Evolutionary conservation across 2,113 vertebrate genomes (phyloP), one percentile per base, ranked within the genome.

Genomic region (Embiotoca jacksoni): DNA sequence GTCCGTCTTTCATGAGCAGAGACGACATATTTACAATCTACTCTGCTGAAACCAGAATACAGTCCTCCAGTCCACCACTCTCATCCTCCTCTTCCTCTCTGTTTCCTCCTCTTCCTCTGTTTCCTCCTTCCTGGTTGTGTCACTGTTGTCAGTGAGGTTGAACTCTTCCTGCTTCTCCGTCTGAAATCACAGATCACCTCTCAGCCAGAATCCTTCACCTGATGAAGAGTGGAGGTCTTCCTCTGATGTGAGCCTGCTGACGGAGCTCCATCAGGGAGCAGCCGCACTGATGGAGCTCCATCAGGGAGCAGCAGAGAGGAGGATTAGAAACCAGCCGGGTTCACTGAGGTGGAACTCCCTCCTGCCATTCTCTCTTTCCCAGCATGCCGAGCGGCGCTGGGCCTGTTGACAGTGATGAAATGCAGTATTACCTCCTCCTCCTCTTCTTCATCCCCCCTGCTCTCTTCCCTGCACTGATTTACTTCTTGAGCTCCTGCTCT

Each of bases 381-480:
- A 71, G 70, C 78, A 78, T 68, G 80, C 64, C 0, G 58, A 86
- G 77, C 41, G 55, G 53, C 50, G 15, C 60, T 69, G n/a, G 7
- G 56, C 50, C 30, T 16, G 55, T 71, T 87, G 87, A 92, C 85
- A 89, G 49, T 90, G 82, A 90, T 80, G 78, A 86, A 92, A 73
- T 33, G 56, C 68, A 46, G 72, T 66, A 67, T 77, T 70, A 71
- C 70, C 41, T 37, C 71, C 47, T 49, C 46, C 39, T 36, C 61
- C 14, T 59, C 44, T 37, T 54, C 56, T 73, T 61, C 47, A 16
- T 66, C 10, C 16, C 3, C 7, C 65, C 35, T 0, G 1, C 68
- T 61, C 35, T 31, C 49, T 57, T 52, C 5, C 60, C 75, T 53
- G 61, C 58, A 73, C 67, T 64, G 63, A 69, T 82, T 82, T 79